Percentiles rank a stretch among this genome's conserved stretches.
These are phyloP conservation scores for Numenius phaeopus DNA, from an alignment of 2,797 vertebrate genomes.

Conservation along the genomic window DNA sequence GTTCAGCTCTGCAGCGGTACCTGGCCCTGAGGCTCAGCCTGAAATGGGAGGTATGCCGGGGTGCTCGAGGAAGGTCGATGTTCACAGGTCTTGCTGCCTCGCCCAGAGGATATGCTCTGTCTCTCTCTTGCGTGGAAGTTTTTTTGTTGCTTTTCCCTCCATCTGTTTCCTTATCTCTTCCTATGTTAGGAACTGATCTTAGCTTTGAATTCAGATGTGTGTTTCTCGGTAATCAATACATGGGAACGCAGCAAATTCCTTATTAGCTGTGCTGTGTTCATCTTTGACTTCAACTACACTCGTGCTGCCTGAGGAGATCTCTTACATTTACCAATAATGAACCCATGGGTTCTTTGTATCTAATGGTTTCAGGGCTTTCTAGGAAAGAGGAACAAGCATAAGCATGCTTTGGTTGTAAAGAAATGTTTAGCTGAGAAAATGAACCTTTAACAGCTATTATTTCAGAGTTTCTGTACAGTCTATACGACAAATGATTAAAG, in stretches of 20 bases:
- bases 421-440: neutral
- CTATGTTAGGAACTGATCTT: neutral
- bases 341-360: neutral
- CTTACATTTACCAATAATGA: neutral
- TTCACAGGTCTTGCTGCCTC: neutral
- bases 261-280: neutral
- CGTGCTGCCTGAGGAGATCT: neutral
- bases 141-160: fast-evolving
- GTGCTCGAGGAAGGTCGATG: fast-evolving
- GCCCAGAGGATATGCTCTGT: neutral
- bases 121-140: neutral
- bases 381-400: neutral
- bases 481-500: neutral
- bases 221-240: neutral
- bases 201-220: neutral
- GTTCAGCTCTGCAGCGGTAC: neutral
- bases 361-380: neutral
- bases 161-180: neutral
- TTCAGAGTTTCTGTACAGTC: neutral
- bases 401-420: neutral
- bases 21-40: neutral
- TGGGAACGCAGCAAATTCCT: neutral
- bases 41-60: neutral
- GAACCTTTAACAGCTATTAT: neutral
- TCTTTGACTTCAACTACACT: neutral